A percentile compares a stretch with the other conserved stretches of the same genome.
phyloP scores from a whole-genome alignment of 2,113 vertebrate species.

The Cynocephalus volans region DNA sequence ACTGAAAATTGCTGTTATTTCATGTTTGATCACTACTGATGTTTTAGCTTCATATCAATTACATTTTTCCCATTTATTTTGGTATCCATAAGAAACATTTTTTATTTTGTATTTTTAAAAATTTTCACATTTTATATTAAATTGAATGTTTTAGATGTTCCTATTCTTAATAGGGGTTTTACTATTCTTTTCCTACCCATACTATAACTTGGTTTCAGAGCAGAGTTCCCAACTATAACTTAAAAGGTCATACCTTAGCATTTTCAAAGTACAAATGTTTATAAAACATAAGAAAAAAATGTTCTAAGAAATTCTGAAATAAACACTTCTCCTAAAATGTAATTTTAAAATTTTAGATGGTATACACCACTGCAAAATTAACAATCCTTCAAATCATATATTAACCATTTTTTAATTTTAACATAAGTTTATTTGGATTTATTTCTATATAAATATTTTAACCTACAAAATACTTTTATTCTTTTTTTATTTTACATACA shows the following conservation, averaged over 20 bases:
- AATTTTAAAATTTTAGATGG: not conserved
- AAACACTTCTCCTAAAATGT: not conserved
- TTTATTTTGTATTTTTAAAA: conserved; percentile 29
- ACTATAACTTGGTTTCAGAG: not conserved
- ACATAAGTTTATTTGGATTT: not conserved
- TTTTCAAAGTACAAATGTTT: conserved; percentile 10
- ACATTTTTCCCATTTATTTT: not conserved
- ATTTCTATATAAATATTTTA: not conserved
- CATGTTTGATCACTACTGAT: not conserved
- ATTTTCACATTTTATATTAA: not conserved
- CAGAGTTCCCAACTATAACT: not conserved
- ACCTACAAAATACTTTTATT: not conserved
- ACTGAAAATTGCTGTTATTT: not conserved
- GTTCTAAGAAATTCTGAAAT: not conserved
- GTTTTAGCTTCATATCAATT: not conserved
- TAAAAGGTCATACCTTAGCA: not conserved
- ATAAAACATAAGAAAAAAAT: not conserved
- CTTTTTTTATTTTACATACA: not conserved
- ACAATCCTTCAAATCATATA: not conserved
- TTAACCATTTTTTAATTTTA: not conserved
- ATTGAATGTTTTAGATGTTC: not conserved
- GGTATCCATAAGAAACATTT: not conserved
- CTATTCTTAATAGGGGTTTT: not conserved
- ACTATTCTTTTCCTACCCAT: not conserved
- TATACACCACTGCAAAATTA: not conserved